Evolutionary conservation across 35 echinoderm and acorn worm species (phyloP).

Genomic region (Ptychodera flava): DNA sequence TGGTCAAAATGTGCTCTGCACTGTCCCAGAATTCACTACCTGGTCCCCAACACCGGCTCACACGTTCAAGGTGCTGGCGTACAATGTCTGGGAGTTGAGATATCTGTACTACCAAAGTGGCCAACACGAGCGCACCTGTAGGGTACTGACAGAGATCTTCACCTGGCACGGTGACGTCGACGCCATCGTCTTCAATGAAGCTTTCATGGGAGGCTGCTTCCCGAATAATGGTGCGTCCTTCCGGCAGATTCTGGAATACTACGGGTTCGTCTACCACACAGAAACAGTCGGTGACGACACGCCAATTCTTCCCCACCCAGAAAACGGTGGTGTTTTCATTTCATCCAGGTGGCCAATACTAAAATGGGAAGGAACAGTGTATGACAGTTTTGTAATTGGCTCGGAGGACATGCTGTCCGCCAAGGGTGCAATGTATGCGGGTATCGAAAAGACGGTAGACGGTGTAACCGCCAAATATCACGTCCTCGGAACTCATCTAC

Average conservation of each 20-base stretch:
- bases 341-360: slow-evolving; percentile 88
- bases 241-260: slow-evolving; percentile 61
- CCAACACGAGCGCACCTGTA: slow-evolving; percentile 82
- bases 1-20: neutral
- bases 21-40: neutral
- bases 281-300: slow-evolving; percentile 46
- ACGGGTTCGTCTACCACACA: slow-evolving; percentile 73
- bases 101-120: slow-evolving; percentile 84
- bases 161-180: slow-evolving; percentile 73
- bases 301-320: slow-evolving; percentile 10
- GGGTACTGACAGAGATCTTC: slow-evolving; percentile 61
- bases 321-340: slow-evolving; percentile 91
- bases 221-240: slow-evolving; percentile 35
- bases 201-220: slow-evolving; percentile 92
- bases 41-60: neutral
- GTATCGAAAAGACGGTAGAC: slow-evolving; percentile 68
- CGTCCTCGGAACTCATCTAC: slow-evolving; percentile 86
- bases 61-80: slow-evolving; percentile 51
- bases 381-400: slow-evolving; percentile 17
- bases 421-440: slow-evolving; percentile 84
- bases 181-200: slow-evolving; percentile 83
- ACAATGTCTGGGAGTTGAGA: slow-evolving; percentile 89
- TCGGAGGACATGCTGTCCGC: slow-evolving; percentile 59
- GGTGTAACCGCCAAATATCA: slow-evolving; percentile 46
- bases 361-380: slow-evolving; percentile 46